Evolutionary conservation across 2,888 invertebrate species (phyloP), one percentile per base, ranked within the genome.

Genomic region (Elysia crispata): DNA sequence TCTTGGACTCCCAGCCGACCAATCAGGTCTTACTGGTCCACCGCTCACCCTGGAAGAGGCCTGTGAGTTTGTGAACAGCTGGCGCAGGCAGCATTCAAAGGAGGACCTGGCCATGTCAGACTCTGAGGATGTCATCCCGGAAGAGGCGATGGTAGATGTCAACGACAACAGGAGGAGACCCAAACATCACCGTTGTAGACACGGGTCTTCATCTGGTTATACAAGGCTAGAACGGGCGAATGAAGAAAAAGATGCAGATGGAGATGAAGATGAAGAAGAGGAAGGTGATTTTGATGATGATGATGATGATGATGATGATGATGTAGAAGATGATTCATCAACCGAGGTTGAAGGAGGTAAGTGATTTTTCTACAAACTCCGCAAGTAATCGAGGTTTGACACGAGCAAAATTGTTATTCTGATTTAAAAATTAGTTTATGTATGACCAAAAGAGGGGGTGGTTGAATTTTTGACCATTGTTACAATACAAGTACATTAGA

Each of bases 1-100:
- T 25, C 69, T 82, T 15, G 30, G 41, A 25, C 77, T 64, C 33
- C 77, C 79, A 13, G 5, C 41, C 11, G 41, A 41, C 11, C 41
- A 41, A 11, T 41, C 41, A 11, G 41, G 41, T 11, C 41, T 41
- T 6, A 3, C 41, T 6, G 76, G 66, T 18, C n/a, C 72, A 30
- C 78, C 82, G 8, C 74, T 84, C 57, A 84, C 84, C 18, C 78
- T 81, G 81, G 83, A 85, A 33, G 83, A 85, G 30, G 84, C 85
- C 0, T 81, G 81, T 31, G 64, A 83, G 67, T 73, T 85, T 75
- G 83, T 78, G 6, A 81, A 74, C 49, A 79, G 80, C 6, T 83
- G 82, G 83, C 75, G 82, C 50, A 77, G 82, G 25, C 81, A 82
- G 57, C 82, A 85, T 41, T 84, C 85, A 11, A 69, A 57, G 13